A percentile compares a stretch with the other conserved stretches of the same genome.
Conservation (phyloP, 2,113 vertebrate genomes). For the Nannospalax galili region DNA sequence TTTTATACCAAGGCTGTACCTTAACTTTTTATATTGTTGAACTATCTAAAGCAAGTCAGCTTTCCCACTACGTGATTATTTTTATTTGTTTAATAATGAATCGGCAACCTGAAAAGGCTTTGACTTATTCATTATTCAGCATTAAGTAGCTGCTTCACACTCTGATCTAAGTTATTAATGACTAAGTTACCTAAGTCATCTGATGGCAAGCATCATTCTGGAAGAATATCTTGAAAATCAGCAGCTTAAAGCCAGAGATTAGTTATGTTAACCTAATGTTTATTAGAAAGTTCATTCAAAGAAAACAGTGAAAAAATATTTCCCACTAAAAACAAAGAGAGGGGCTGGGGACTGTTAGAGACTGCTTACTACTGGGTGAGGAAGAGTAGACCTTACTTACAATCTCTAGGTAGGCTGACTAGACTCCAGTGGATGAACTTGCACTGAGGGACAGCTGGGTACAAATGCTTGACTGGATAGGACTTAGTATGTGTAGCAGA, state of each 20-base stretch:
- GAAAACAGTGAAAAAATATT: neutral
- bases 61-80: constrained; percentile 18
- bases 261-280: constrained; percentile 25
- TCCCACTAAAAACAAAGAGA: too few relatives aligned
- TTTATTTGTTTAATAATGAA: constrained; percentile 65
- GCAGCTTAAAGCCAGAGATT: neutral
- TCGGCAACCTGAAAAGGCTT: constrained; percentile 32
- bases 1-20: neutral
- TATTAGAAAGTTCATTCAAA: constrained; percentile 57
- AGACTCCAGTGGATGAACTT: too few relatives aligned
- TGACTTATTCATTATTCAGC: constrained; percentile 71
- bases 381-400: too few relatives aligned
- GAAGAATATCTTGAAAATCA: constrained; percentile 49
- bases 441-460: too few relatives aligned
- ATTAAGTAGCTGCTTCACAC: constrained; percentile 52
- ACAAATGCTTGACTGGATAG: too few relatives aligned
- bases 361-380: too few relatives aligned
- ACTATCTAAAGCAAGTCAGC: neutral
- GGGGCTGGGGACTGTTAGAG: too few relatives aligned
- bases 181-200: constrained; percentile 54
- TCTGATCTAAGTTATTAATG: constrained; percentile 71
- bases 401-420: too few relatives aligned
- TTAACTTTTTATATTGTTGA: constrained; percentile 52
- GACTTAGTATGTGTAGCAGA: too few relatives aligned
- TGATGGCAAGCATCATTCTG: constrained; percentile 33